Evolutionary conservation across 2,888 invertebrate genomes (phyloP).

Genomic region (Agelastica alni): DNA sequence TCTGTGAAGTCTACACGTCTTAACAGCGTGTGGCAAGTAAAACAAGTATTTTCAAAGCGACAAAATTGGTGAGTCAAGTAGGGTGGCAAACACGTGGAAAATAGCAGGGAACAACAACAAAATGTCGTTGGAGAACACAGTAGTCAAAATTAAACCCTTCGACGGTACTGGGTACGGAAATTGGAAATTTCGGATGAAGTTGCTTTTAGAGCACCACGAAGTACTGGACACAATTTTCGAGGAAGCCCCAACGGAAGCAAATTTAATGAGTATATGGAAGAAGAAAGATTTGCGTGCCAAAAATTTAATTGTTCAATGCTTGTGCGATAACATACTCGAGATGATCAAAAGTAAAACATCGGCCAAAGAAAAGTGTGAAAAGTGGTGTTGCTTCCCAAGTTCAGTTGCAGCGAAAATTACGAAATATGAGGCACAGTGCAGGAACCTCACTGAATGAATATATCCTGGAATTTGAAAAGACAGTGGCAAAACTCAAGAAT

Average conservation of each 20-base stretch:
- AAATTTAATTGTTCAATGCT: conserved; percentile 2
- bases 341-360: background rate
- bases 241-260: background rate
- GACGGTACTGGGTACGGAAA: too few relatives aligned
- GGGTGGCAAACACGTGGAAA: too few relatives aligned
- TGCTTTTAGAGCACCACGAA: background rate
- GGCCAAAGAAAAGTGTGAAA: background rate
- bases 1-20: too few relatives aligned
- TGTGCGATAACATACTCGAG: background rate
- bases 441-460: too few relatives aligned
- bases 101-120: too few relatives aligned
- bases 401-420: conserved; percentile 11
- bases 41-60: too few relatives aligned
- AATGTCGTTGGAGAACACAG: too few relatives aligned
- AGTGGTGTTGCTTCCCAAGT: background rate
- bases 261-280: background rate
- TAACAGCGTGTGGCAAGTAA: too few relatives aligned
- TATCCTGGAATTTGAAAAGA: too few relatives aligned
- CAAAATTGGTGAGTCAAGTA: too few relatives aligned
- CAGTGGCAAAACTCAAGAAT: conserved; percentile 10
- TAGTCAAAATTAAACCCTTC: too few relatives aligned
- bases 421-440: conserved; percentile 18
- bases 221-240: too few relatives aligned
- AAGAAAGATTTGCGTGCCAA: background rate
- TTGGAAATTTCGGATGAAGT: background rate